These are phyloP conservation scores for Smutsia gigantea DNA, from an alignment of 2,797 vertebrate species.

Conservation along the genomic window DNA sequence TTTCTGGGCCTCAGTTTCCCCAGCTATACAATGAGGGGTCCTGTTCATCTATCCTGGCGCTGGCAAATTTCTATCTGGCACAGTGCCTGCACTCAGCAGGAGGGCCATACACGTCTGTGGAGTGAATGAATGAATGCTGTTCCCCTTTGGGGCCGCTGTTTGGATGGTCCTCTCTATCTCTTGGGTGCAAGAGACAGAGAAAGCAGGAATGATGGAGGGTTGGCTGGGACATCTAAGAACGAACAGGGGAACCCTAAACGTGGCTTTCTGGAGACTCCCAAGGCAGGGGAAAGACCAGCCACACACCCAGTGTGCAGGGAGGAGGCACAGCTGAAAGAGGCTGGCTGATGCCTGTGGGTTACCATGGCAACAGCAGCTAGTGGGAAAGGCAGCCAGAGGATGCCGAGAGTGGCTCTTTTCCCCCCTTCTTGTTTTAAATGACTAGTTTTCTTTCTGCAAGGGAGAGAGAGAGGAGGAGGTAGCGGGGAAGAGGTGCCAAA, in stretches of 20 bases:
- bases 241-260: not conserved
- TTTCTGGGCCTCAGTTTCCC: not conserved
- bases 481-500: not conserved
- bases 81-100: not conserved
- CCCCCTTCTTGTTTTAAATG: not conserved
- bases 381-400: conserved; percentile 2
- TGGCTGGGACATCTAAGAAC: not conserved
- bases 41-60: fast-evolving
- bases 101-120: not conserved
- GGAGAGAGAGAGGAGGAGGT: not conserved
- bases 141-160: fast-evolving
- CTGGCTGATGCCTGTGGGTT: conserved; percentile 37
- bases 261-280: not conserved
- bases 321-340: not conserved
- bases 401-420: not conserved
- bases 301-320: fast-evolving
- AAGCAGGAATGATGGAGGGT: too few species aligned
- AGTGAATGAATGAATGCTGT: not conserved
- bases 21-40: not conserved
- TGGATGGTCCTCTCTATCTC: not conserved
- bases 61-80: not conserved
- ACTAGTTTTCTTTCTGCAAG: conserved; percentile 11
- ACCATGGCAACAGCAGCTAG: conserved; percentile 36
- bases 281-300: not conserved
- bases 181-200: not conserved